Conservation (phyloP, 2,888 invertebrate species). For the Lithophane socia region DNA sequence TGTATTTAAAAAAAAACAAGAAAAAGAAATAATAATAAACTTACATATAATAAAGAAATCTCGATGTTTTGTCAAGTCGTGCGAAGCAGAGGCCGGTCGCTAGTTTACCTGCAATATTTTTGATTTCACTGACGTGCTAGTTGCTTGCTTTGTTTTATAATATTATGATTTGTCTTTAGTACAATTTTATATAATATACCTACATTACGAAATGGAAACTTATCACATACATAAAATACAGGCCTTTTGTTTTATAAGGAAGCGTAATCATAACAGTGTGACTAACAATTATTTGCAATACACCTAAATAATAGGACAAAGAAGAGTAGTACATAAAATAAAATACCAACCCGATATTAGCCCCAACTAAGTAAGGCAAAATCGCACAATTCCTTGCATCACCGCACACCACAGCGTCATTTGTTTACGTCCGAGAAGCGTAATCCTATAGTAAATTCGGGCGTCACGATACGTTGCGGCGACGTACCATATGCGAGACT, state of each 20-base stretch:
- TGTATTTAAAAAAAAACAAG: too few species aligned
- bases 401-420: slow-evolving; percentile 31
- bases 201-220: background rate
- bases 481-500: slow-evolving; percentile 48
- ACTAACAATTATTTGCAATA: background rate
- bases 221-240: background rate
- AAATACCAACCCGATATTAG: background rate
- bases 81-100: background rate
- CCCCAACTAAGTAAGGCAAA: slow-evolving; percentile 20
- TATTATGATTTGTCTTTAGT: too few species aligned
- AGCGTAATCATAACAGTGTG: background rate
- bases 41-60: background rate
- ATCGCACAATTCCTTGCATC: slow-evolving; percentile 22
- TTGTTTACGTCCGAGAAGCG: slow-evolving; percentile 43
- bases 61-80: background rate
- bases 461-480: slow-evolving; percentile 41
- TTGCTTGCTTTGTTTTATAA: background rate
- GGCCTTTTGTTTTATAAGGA: background rate
- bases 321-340: background rate
- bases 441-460: slow-evolving; percentile 53
- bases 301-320: background rate
- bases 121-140: background rate
- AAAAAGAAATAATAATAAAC: too few species aligned
- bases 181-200: too few species aligned
- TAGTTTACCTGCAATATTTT: background rate